Evolutionary conservation across 2,888 invertebrate genomes (phyloP).

Genomic region (Cacoxenus indagator): DNA sequence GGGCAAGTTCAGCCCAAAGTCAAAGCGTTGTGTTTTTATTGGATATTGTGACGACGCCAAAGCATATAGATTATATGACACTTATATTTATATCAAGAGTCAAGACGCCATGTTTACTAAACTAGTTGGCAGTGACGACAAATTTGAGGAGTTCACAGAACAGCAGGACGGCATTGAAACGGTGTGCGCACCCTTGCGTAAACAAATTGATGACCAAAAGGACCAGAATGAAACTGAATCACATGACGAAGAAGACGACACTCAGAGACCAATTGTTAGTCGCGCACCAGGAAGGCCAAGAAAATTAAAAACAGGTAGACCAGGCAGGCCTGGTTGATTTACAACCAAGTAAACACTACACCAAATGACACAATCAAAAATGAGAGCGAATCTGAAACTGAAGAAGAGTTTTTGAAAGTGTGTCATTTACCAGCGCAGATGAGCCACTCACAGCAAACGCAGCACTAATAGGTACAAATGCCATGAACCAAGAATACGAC

Average conservation of each 20-base stretch:
- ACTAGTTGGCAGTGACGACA: background rate
- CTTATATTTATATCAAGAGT: background rate
- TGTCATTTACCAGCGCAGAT: background rate
- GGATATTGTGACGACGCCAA: constrained; percentile 5
- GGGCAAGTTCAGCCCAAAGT: constrained; percentile 31
- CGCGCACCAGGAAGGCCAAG: constrained; percentile 8
- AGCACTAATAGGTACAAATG: too few relatives aligned
- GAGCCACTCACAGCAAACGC: background rate
- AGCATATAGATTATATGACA: background rate
- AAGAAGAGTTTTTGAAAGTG: background rate
- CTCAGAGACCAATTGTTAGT: background rate
- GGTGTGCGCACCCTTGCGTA: background rate
- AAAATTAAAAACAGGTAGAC: constrained; percentile 10
- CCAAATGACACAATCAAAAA: too few relatives aligned
- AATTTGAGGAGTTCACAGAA: constrained; percentile 22
- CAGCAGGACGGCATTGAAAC: background rate
- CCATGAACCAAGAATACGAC: background rate
- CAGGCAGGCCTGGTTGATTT: constrained; percentile 2
- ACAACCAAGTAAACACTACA: too few relatives aligned
- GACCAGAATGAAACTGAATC: background rate
- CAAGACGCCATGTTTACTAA: constrained; percentile 23
- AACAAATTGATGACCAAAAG: background rate
- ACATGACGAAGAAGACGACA: background rate
- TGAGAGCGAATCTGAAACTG: too few relatives aligned
- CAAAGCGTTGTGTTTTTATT: constrained; percentile 18